A percentile compares a stretch with the other conserved stretches of the same genome.
phyloP scores from a whole-genome alignment of 2,888 invertebrate species.

The Dicyrtoma fusca region DNA sequence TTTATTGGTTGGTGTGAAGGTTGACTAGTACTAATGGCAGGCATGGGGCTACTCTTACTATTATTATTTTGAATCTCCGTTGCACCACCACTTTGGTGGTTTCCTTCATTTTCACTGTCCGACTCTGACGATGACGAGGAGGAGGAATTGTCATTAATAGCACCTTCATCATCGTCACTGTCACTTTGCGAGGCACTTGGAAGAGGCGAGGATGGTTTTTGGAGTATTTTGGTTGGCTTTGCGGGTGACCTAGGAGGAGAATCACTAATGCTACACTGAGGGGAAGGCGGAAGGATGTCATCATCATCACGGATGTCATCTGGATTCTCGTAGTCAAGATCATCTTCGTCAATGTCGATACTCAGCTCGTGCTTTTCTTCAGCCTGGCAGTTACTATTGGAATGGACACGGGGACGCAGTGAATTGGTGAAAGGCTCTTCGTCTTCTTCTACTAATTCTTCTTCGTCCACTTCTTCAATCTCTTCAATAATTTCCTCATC shows the following conservation, averaged over 20 bases:
- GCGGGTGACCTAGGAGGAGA: not conserved
- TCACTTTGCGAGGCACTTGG: too few species aligned
- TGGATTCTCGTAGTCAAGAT: conserved; percentile 16
- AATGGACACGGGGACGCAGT: too few species aligned
- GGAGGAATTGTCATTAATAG: too few species aligned
- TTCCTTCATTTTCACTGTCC: not conserved
- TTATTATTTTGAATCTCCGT: too few species aligned
- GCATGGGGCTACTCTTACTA: too few species aligned
- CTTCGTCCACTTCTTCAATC: not conserved
- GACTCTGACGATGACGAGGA: too few species aligned
- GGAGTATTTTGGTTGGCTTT: not conserved
- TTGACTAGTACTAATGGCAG: too few species aligned
- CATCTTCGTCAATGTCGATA: conserved; percentile 18
- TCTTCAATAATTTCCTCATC: not conserved
- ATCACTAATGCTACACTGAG: not conserved
- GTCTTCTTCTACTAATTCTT: not conserved
- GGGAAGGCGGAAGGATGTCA: not conserved
- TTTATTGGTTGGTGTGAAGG: too few species aligned
- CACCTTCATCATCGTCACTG: too few species aligned
- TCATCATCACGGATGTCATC: conserved; percentile 17
- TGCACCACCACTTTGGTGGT: not conserved
- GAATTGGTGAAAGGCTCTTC: not conserved
- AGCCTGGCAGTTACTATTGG: too few species aligned
- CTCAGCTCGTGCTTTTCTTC: conserved; percentile 10
- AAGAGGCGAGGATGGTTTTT: too few species aligned